A percentile compares a stretch with the other conserved stretches of the same genome.
phyloP scores from a whole-genome alignment of 2,797 vertebrate species.

The Sarcophilus harrisii region DNA sequence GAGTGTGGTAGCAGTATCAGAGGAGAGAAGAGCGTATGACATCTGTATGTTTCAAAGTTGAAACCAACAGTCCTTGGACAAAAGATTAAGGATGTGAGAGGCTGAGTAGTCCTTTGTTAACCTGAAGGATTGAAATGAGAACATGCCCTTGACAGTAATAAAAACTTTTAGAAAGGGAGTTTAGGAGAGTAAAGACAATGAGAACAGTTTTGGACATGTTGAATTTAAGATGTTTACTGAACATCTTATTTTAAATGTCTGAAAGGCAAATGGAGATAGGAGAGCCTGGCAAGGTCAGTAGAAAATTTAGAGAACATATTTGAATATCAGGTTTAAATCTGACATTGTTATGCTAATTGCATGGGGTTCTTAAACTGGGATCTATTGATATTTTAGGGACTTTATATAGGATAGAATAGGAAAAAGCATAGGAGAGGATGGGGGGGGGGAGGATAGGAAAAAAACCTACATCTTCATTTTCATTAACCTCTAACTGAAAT shows the following conservation, averaged over 20 bases:
- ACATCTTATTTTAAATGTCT: neutral
- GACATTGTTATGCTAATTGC: neutral
- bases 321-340: neutral
- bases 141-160: neutral
- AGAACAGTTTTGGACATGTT: neutral
- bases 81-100: neutral
- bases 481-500: neutral
- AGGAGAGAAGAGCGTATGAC: neutral
- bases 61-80: neutral
- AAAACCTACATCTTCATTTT: neutral
- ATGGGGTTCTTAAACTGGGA: neutral
- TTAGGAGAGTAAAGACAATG: neutral
- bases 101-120: neutral
- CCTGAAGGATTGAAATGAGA: neutral
- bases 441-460: neutral
- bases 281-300: neutral
- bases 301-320: neutral
- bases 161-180: neutral
- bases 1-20: neutral
- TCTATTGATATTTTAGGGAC: neutral
- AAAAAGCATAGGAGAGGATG: neutral
- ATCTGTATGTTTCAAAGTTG: neutral
- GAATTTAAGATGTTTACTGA: neutral
- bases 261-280: neutral
- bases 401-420: neutral